phyloP scores from a whole-genome alignment of 1,140 invertebrate species.

The Drosophila insularis region DNA sequence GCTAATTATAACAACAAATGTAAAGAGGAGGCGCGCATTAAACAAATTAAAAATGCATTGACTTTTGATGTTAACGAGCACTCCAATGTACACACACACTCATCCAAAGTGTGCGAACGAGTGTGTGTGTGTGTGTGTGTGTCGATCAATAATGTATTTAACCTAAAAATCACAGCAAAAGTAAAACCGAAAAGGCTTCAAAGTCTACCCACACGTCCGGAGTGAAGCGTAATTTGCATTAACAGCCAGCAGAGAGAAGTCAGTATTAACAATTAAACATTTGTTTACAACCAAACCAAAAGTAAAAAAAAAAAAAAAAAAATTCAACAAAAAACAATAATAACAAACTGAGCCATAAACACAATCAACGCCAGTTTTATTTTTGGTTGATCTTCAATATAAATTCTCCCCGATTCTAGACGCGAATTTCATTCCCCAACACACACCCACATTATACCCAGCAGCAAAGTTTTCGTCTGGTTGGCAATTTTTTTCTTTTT shows the following conservation, averaged over 20 bases:
- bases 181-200: slow-evolving; percentile 48
- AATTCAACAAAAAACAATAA: slow-evolving; percentile 19
- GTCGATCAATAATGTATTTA: slow-evolving; percentile 56
- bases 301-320: too few species aligned
- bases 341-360: slow-evolving; percentile 34
- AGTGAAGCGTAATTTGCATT: slow-evolving; percentile 64
- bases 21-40: slow-evolving; percentile 54
- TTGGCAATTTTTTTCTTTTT: slow-evolving; percentile 22
- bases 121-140: slow-evolving; percentile 13
- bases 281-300: slow-evolving; percentile 62
- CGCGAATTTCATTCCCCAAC: slow-evolving; percentile 45
- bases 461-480: slow-evolving; percentile 22
- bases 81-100: slow-evolving; percentile 30
- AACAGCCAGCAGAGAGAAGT: not conserved
- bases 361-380: slow-evolving; percentile 29
- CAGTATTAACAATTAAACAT: slow-evolving; percentile 66
- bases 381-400: slow-evolving; percentile 13
- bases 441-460: slow-evolving; percentile 13
- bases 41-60: slow-evolving; percentile 78
- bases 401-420: slow-evolving; percentile 5
- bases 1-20: slow-evolving; percentile 71
- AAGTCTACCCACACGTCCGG: slow-evolving; percentile 59
- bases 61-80: slow-evolving; percentile 71
- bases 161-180: slow-evolving; percentile 56
- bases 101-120: not conserved